Conservation (phyloP, 2,113 vertebrate genomes). For the Camelus bactrianus region DNA sequence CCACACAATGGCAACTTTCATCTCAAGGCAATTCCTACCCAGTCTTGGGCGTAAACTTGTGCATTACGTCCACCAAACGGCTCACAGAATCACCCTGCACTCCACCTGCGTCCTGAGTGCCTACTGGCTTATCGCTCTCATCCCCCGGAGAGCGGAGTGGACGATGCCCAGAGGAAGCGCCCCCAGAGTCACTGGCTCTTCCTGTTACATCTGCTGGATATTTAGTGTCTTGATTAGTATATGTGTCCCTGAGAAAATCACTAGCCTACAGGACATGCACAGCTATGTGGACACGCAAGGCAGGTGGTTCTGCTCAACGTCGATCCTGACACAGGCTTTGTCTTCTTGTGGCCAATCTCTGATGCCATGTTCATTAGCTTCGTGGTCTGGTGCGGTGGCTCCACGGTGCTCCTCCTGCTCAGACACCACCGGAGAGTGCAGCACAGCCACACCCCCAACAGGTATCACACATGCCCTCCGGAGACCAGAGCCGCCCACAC, state of each 20-base stretch:
- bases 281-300: neutral
- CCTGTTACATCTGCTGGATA: neutral
- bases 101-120: neutral
- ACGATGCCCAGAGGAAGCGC: rapidly evolving
- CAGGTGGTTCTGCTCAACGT: neutral
- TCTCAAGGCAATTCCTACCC: rapidly evolving
- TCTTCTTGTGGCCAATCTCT: too few relatives aligned
- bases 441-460: too few relatives aligned
- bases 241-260: neutral
- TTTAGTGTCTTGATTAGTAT: neutral
- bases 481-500: neutral
- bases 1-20: neutral
- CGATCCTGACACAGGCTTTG: too few relatives aligned
- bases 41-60: neutral
- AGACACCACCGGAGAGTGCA: too few relatives aligned
- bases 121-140: neutral
- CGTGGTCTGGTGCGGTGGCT: too few relatives aligned
- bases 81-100: rapidly evolving
- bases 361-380: too few relatives aligned
- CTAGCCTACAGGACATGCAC: rapidly evolving
- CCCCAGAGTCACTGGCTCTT: rapidly evolving
- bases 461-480: too few relatives aligned
- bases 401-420: too few relatives aligned
- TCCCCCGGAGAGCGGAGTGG: neutral
- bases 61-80: rapidly evolving